Base-by-base conservation (phyloP, 1,140 invertebrate genomes). In the Zophobas morio region DNA sequence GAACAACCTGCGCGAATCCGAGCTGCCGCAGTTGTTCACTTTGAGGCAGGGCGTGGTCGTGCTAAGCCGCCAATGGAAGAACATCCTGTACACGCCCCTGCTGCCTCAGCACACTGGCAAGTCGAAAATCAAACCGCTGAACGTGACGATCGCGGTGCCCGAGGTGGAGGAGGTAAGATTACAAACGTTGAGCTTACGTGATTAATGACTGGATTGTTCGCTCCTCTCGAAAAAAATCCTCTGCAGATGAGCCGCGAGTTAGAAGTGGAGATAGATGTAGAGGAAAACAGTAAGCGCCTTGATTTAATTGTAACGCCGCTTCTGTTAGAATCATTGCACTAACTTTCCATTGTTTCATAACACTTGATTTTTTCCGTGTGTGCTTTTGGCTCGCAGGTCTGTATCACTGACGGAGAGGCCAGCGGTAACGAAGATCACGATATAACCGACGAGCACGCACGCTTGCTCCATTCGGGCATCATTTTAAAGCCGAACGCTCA, bases 41-140 rank as follows among this genome's bases (percentile, higher is more conserved):
- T 88, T 99, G n/a, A 90, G 96, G 84, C 94, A 96, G 87, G 96
- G 96, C n/a, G 92, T 98, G 32, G 93, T 97, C 84, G 95, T 96
- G 54, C 85, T 99, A 32, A 97, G 96, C 82, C 90, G 97, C 1
- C 96, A 99, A 84, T 99, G 97, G 97, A 99, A 99, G 87, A 98
- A 97, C 86, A 94, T 96, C 1, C 87, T 99, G 1, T 98, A 98
- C 84, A 98, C 97, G 80, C 97, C 97, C 0, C 88, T 97, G 57
- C 87, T 98, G 42, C 89, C 97, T 66, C 96, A 98, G 82, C 94
- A 96, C 84, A 96, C 95, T 84, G 94, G 95, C 83, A 96, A 96
- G 88, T 93, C 91, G 66, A 93, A 95, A 84, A 88, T 94, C 78
- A 94, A 96, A 82, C 93, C 95, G 8, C 89, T 96, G 71, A 96